These are phyloP conservation scores for Helicoverpa assulta DNA, from an alignment of 2,888 invertebrate species.

Conservation along the genomic window DNA sequence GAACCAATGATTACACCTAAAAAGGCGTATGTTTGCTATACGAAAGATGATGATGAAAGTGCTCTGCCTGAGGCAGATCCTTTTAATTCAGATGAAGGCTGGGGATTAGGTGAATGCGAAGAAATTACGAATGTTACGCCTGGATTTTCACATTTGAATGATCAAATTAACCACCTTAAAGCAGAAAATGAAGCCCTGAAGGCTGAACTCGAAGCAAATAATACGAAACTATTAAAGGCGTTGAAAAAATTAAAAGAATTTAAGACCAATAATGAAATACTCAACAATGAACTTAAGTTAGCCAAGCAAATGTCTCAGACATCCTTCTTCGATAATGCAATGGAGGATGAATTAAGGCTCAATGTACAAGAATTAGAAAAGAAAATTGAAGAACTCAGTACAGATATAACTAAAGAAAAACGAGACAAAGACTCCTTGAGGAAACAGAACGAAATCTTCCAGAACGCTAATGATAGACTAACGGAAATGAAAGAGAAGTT, in stretches of 20 bases:
- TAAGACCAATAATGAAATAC: conserved; percentile 92
- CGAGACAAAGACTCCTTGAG: conserved; percentile 92
- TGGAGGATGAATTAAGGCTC: conserved; percentile 94
- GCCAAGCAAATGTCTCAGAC: conserved; percentile 88
- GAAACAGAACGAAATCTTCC: conserved; percentile 93
- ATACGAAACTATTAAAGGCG: conserved; percentile 94
- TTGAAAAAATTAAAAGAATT: conserved; percentile 96
- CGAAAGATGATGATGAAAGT: conserved; percentile 68
- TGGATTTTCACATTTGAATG: conserved; percentile 90
- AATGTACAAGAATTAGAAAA: conserved; percentile 93
- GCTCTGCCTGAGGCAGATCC: conserved; percentile 73
- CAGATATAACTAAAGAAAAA: conserved; percentile 90
- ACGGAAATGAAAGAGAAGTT: conserved; percentile 95
- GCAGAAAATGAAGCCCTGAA: conserved; percentile 89
- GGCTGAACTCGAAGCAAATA: conserved; percentile 91
- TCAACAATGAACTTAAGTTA: conserved; percentile 89
- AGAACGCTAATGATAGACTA: conserved; percentile 94
- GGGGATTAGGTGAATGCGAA: conserved; percentile 82
- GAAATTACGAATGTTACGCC: conserved; percentile 75
- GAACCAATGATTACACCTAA: conserved; percentile 87
- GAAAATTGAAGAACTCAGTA: conserved; percentile 90
- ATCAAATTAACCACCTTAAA: conserved; percentile 90
- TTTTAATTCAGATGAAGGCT: conserved; percentile 86
- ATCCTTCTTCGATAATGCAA: conserved; percentile 93
- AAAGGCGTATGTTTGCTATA: conserved; percentile 89